Evolutionary conservation across 2,797 vertebrate genomes (phyloP), one percentile per base, ranked within the genome.

Genomic region (Clamator glandarius): DNA sequence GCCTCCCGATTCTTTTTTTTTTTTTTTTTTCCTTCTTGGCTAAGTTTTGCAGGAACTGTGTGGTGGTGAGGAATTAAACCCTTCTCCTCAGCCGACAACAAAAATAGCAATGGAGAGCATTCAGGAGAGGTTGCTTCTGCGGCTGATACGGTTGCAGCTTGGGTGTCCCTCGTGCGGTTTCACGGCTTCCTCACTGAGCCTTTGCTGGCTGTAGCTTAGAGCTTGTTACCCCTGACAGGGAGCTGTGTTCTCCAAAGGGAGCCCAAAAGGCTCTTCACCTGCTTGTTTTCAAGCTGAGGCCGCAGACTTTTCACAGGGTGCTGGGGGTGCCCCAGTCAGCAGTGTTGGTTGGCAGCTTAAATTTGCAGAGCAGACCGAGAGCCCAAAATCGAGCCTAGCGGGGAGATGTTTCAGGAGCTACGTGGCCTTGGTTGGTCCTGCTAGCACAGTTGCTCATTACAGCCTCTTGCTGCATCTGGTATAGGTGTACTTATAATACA

Each of bases 391-490:
- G 15, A 51, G 9, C 55, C 61, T 12, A 1, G 25, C 11, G 41
- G 5, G 50, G 63, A 51, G 13, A 7, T 5, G 4, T 31, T 54
- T n/a, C 6, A 0, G 31, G 29, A 70, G 11, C 42, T 62, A 0
- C 2, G 0, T 48, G 46, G 50, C 75, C 46, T 64, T 29, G 11
- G 12, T 31, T 29, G 14, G 0, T 21, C 62, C 4, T 7, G 1
- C 15, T 2, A 19, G 36, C 64, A 35, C 35, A 39, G 13, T 61
- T 42, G n/a, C 46, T 76, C 29, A 1, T 28, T 19, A 5, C 57
- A 25, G 8, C 70, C 26, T 57, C 63, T 31, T 31, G 39, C 21
- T 6, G 21, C 41, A 21, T 14, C 59, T 23, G 4, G 7, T 48
- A 12, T 23, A 8, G 48, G 14, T 31, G 7, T 11, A 4, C 51